These are phyloP conservation scores for Tribolium castaneum DNA, from an alignment of 1,140 invertebrate genomes.

Conservation along the genomic window DNA sequence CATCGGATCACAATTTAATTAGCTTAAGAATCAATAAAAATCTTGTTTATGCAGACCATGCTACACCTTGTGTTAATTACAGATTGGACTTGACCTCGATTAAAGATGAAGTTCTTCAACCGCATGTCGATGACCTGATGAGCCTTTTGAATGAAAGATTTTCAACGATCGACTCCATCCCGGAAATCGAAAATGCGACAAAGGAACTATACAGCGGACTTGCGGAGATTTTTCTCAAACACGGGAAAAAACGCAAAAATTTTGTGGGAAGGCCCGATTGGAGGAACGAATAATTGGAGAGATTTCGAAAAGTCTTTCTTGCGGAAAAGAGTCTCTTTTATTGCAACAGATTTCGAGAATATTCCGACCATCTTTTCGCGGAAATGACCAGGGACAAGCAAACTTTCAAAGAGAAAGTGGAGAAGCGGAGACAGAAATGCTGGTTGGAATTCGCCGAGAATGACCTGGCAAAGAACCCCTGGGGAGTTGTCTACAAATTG, in stretches of 20 bases:
- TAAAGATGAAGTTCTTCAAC: too few species aligned
- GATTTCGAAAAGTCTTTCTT: background rate
- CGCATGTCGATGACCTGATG: too few species aligned
- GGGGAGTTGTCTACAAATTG: background rate
- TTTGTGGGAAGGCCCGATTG: background rate
- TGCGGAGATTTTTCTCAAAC: background rate
- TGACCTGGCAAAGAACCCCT: background rate
- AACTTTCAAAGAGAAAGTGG: background rate
- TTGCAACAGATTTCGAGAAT: background rate
- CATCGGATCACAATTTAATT: too few species aligned
- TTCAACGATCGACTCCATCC: too few species aligned
- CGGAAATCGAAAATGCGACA: background rate
- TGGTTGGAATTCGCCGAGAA: background rate
- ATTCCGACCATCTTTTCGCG: background rate
- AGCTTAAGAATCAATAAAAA: too few species aligned
- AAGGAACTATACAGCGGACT: background rate
- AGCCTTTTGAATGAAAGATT: too few species aligned
- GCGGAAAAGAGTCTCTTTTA: background rate
- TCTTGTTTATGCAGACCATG: too few species aligned
- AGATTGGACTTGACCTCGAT: too few species aligned
- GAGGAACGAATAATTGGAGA: background rate
- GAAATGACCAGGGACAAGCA: background rate
- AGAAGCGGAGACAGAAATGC: background rate
- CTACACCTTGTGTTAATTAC: too few species aligned
- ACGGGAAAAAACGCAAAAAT: background rate